These are phyloP conservation scores for Odontothrips loti DNA, from an alignment of 2,888 invertebrate species.

Conservation along the genomic window DNA sequence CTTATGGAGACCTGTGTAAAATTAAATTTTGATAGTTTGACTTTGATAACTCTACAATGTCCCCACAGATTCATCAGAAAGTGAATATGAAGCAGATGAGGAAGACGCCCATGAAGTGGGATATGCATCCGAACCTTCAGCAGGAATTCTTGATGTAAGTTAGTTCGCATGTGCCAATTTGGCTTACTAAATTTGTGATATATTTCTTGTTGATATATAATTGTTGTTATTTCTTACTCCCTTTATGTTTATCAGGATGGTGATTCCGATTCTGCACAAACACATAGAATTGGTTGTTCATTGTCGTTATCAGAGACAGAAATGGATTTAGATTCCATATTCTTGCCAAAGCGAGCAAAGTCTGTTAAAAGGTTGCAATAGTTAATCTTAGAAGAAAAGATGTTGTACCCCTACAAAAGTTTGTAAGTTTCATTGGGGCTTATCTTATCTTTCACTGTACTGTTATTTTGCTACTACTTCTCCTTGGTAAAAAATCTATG, in stretches of 20 bases:
- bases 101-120: conserved; percentile 67
- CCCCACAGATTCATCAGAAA: conserved; percentile 32
- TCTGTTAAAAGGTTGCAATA: background rate
- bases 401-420: too few relatives aligned
- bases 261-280: background rate
- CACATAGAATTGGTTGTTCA: conserved; percentile 65
- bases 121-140: conserved; percentile 79
- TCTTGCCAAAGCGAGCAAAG: conserved; percentile 2
- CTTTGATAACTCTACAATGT: conserved; percentile 27
- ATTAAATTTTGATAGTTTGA: background rate
- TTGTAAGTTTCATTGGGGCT: background rate
- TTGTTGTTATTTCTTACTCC: background rate
- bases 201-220: background rate
- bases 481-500: background rate
- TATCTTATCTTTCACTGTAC: background rate
- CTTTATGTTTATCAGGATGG: conserved; percentile 15
- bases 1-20: background rate
- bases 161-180: too few relatives aligned
- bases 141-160: conserved; percentile 53
- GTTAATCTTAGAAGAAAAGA: background rate
- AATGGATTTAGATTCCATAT: conserved; percentile 60
- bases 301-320: conserved; percentile 79
- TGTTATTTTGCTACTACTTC: background rate
- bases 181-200: background rate
- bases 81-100: conserved; percentile 57